A percentile compares a stretch with the other conserved stretches of the same genome.
Evolutionary conservation across 2,113 vertebrate genomes (phyloP).

Genomic region (Protobothrops flavoviridis): DNA sequence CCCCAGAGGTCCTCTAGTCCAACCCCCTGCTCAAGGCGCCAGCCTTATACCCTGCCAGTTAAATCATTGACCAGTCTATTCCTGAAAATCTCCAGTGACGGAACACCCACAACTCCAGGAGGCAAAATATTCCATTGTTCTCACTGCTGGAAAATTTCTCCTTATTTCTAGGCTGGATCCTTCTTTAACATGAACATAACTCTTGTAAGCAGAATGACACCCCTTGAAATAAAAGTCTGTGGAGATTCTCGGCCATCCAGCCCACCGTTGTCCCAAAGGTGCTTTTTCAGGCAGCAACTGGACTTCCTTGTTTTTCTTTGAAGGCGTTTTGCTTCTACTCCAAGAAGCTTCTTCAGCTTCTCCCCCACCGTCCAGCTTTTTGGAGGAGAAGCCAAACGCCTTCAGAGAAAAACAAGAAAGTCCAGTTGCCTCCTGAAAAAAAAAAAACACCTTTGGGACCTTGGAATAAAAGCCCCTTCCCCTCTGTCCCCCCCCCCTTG

Average conservation of each 20-base stretch:
- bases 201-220: not conserved
- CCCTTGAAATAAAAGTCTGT: not conserved
- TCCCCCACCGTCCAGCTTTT: no score
- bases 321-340: no score
- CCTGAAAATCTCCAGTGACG: not conserved
- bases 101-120: accelerated
- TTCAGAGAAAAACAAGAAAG: no score
- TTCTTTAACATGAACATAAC: not conserved
- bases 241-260: no score
- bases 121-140: not conserved
- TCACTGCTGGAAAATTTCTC: not conserved
- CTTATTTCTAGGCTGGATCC: not conserved
- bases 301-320: no score
- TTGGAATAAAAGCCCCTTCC: no score
- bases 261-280: no score
- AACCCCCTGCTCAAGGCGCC: not conserved
- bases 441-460: no score
- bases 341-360: no score
- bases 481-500: not conserved
- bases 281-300: no score
- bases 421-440: no score
- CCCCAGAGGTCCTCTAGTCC: not conserved
- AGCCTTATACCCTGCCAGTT: not conserved
- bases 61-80: not conserved
- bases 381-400: no score